Percentiles rank a stretch among this genome's conserved stretches.
phyloP scores from a whole-genome alignment of 2,113 vertebrate genomes.

The Isichthys henryi region DNA sequence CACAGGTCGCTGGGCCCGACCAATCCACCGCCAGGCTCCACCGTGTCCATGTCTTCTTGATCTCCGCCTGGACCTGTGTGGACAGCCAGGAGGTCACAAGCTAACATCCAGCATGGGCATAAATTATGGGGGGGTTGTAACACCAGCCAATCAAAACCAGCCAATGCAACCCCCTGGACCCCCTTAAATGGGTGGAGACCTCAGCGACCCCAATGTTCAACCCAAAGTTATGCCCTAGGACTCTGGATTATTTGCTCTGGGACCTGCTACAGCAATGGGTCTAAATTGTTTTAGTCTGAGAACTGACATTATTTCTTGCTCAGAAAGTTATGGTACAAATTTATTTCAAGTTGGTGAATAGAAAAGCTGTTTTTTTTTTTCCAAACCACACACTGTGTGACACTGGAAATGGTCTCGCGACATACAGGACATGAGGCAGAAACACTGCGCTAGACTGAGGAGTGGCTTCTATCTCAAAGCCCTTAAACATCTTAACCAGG shows the following conservation, averaged over 20 bases:
- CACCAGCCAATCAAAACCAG: too few relatives aligned
- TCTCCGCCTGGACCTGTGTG: slow-evolving; percentile 74
- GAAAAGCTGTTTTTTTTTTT: not conserved
- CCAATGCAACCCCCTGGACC: too few relatives aligned
- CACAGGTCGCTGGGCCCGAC: slow-evolving; percentile 66
- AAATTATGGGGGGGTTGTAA: too few relatives aligned
- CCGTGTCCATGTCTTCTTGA: slow-evolving; percentile 77
- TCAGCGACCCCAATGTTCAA: too few relatives aligned
- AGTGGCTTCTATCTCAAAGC: not conserved
- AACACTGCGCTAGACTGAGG: not conserved
- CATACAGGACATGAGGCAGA: not conserved
- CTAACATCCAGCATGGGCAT: not conserved
- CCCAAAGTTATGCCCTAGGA: not conserved
- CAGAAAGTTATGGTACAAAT: not conserved
- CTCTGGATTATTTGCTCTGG: not conserved
- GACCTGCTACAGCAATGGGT: not conserved
- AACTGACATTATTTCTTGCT: not conserved
- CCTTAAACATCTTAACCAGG: too few relatives aligned
- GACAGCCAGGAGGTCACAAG: not conserved
- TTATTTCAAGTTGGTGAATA: not conserved
- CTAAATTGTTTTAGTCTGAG: not conserved
- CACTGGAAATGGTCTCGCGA: not conserved
- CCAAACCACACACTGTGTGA: not conserved
- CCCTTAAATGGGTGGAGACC: too few relatives aligned
- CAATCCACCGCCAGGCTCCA: slow-evolving; percentile 73